These are phyloP conservation scores for Petrocephalus sullivani DNA, from an alignment of 2,797 vertebrate genomes.

Conservation along the genomic window DNA sequence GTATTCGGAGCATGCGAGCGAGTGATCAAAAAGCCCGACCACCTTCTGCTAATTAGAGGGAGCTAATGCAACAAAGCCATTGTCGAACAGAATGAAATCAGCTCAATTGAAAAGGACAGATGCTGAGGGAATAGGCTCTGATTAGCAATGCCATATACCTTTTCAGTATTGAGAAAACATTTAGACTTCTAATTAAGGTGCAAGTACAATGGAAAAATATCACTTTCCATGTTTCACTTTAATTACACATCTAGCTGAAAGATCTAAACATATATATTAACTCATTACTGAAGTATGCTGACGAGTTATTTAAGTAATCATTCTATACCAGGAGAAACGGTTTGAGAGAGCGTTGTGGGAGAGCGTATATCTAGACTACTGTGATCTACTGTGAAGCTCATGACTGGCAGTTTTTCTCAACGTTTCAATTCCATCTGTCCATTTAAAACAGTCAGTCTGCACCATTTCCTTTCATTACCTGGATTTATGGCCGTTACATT, in stretches of 20 bases:
- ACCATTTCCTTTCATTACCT: neutral
- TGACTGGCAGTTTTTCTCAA: neutral
- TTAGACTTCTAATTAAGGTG: slow-evolving; percentile 4
- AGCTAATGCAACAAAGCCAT: slow-evolving; percentile 50
- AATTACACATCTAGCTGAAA: slow-evolving; percentile 1
- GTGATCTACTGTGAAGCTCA: neutral
- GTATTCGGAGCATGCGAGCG: slow-evolving; percentile 46
- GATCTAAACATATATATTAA: slow-evolving; percentile 1
- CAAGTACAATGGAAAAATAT: neutral
- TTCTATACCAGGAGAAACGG: neutral
- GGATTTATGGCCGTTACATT: neutral
- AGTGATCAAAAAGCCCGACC: slow-evolving; percentile 53
- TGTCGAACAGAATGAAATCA: slow-evolving; percentile 46
- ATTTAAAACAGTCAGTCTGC: neutral
- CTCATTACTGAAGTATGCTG: neutral
- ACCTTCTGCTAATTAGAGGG: slow-evolving; percentile 56
- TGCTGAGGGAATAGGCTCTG: neutral
- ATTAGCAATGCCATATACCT: neutral
- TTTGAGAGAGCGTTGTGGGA: neutral
- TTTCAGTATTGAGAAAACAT: slow-evolving; percentile 10
- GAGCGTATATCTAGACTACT: neutral
- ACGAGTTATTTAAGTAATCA: neutral
- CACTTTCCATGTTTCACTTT: neutral
- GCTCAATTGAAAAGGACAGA: slow-evolving; percentile 17
- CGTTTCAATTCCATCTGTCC: neutral